A percentile compares a stretch with the other conserved stretches of the same genome.
Evolutionary conservation across 2,113 vertebrate species (phyloP).

Genomic region (Epinephelus moara): DNA sequence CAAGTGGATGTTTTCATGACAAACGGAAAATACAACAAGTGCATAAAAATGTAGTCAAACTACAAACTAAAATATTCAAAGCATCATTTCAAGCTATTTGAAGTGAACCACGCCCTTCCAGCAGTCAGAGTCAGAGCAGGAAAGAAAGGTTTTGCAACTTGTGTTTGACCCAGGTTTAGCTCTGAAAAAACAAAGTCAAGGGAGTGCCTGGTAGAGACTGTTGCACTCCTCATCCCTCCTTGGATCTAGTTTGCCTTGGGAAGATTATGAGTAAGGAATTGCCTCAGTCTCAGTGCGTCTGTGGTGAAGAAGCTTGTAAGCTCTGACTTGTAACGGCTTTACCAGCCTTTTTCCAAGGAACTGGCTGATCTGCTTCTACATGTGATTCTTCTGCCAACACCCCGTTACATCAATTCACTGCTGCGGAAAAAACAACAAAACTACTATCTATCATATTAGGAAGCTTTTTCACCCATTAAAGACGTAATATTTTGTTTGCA

Average conservation of each 20-base stretch:
- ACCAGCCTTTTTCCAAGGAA: not conserved
- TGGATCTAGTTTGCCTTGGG: slow-evolving; percentile 6
- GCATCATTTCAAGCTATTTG: not conserved
- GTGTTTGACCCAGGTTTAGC: not conserved
- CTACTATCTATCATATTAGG: no score
- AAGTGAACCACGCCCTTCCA: not conserved
- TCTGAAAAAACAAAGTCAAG: slow-evolving; percentile 13
- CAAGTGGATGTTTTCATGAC: not conserved
- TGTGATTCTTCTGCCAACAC: not conserved
- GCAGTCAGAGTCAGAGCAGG: not conserved
- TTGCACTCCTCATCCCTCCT: not conserved
- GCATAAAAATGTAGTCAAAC: not conserved
- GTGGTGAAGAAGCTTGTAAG: not conserved
- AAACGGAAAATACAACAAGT: not conserved
- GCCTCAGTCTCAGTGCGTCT: not conserved
- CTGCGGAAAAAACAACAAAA: not conserved
- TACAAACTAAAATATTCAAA: not conserved
- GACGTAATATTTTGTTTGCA: not conserved
- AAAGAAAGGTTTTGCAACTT: slow-evolving; percentile 17
- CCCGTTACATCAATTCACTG: not conserved
- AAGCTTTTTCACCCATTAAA: not conserved
- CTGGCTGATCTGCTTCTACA: not conserved
- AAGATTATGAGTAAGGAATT: not conserved
- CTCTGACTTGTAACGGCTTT: not conserved
- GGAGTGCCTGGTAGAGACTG: slow-evolving; percentile 36